phyloP scores from a whole-genome alignment of 2,888 invertebrate genomes.

The Scaptomyza tumidula region DNA sequence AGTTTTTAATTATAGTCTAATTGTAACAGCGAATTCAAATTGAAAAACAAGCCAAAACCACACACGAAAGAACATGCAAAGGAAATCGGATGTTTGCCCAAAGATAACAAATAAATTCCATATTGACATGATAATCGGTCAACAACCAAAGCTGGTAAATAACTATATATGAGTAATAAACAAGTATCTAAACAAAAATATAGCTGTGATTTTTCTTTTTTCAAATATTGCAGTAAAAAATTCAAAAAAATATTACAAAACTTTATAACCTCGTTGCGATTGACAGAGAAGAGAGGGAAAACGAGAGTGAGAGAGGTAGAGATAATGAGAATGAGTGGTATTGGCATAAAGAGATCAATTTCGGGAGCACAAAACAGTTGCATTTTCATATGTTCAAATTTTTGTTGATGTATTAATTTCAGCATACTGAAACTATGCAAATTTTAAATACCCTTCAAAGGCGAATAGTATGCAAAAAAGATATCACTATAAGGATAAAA shows the following conservation, averaged over 20 bases:
- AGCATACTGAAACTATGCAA: slow-evolving; percentile 8
- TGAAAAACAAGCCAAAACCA: slow-evolving; percentile 23
- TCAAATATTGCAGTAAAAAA: slow-evolving; percentile 26
- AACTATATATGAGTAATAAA: slow-evolving; percentile 3
- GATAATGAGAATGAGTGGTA: neutral
- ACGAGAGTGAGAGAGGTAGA: slow-evolving; percentile 15
- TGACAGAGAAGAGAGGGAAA: slow-evolving; percentile 32
- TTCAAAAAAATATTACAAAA: slow-evolving; percentile 67
- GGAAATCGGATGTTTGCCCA: slow-evolving; percentile 19
- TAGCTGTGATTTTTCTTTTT: slow-evolving; percentile 4
- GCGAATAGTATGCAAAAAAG: neutral
- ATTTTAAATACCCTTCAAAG: slow-evolving; percentile 27
- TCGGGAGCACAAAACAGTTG: slow-evolving; percentile 36
- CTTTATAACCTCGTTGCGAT: slow-evolving; percentile 65
- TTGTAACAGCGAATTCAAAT: slow-evolving; percentile 40
- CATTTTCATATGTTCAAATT: slow-evolving; percentile 52
- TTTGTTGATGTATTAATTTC: slow-evolving; percentile 45
- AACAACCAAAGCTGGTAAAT: neutral
- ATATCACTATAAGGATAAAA: too few relatives aligned
- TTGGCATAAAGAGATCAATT: slow-evolving; percentile 6
- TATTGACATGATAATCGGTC: slow-evolving; percentile 5
- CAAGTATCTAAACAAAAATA: slow-evolving; percentile 6
- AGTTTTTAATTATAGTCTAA: slow-evolving; percentile 53
- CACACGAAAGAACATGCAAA: slow-evolving; percentile 48
- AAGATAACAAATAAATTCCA: slow-evolving; percentile 13